Evolutionary conservation across 1,140 invertebrate species (phyloP), one percentile per base, ranked within the genome.

Genomic region (Heliconius hewitsoni): DNA sequence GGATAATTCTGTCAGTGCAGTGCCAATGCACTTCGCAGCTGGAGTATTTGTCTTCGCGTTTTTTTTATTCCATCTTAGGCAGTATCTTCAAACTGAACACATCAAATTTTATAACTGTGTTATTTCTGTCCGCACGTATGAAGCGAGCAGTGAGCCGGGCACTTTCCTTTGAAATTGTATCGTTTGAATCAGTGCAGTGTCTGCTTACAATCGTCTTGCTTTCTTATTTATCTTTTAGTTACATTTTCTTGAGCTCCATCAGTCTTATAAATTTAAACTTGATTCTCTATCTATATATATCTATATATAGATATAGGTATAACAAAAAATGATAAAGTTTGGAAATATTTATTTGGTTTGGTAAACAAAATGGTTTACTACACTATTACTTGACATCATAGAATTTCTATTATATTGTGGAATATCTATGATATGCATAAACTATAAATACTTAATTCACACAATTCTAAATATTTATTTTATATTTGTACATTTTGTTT

Each of bases 1-100:
- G 82, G 88, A 91, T 92, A 91, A 94, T 90, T 94, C 89, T 87
- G 91, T 91, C 92, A 83, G 82, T 86, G 86, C 87, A 86, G 76
- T 84, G 85, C 87, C 87, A 90, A 89, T 92, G 90, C 89, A 90
- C 85, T 89, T 85, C 90, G 84, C 90, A 85, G 91, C 86, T 92
- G 90, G 89, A 90, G 91, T 89, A 86, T 84, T 85, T 76, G 86
- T 84, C 81, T 83, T 87, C 86, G 13, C 88, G 90, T 89, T 91
- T 85, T 87, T 90, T 83, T 90, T 83, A 71, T 78, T 70, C 80
- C 77, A 66, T 79, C 74, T 82, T 81, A 85, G 78, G 78, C 83
- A 79, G 79, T 82, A 75, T 83, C 82, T 81, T 80, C 84, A 84
- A 82, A 86, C 80, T 78, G 83, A 82, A 83, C 79, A 80, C 82